phyloP scores from a whole-genome alignment of 2,797 vertebrate species.

The Ciconia nigra region DNA sequence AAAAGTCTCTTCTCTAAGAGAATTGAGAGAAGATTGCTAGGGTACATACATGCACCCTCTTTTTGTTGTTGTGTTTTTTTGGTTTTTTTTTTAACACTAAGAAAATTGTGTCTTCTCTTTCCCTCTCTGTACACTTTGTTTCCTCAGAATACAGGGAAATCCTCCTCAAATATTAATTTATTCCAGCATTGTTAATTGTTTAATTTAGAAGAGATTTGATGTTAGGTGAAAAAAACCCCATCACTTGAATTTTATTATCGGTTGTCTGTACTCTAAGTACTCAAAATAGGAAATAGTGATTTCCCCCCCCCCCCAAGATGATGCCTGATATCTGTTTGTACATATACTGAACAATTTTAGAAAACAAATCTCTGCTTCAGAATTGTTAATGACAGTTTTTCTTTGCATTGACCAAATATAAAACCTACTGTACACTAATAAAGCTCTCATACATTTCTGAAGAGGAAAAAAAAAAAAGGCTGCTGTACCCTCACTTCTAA shows the following conservation, averaged over 20 bases:
- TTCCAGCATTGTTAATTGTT: constrained; percentile 70
- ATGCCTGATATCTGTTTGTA: constrained; percentile 70
- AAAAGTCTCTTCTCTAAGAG: constrained; percentile 27
- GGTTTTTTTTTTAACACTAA: background rate
- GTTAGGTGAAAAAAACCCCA: constrained; percentile 57
- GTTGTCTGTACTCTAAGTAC: constrained; percentile 76
- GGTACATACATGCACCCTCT: constrained; percentile 33
- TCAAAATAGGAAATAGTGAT: constrained; percentile 68
- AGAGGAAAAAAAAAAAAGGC: background rate
- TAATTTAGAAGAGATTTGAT: constrained; percentile 69
- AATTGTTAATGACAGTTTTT: constrained; percentile 59
- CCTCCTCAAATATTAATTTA: constrained; percentile 75
- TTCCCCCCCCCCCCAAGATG: background rate
- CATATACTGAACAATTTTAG: constrained; percentile 64
- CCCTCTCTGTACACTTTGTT: constrained; percentile 63
- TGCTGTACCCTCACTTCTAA: background rate
- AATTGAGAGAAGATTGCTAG: constrained; percentile 27
- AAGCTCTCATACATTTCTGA: constrained; percentile 22
- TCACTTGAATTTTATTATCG: constrained; percentile 61
- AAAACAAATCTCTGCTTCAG: constrained; percentile 2
- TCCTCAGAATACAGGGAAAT: constrained; percentile 48
- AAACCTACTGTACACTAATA: constrained; percentile 33
- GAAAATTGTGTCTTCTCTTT: background rate
- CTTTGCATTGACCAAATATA: constrained; percentile 73
- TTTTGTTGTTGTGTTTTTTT: background rate